Evolutionary conservation across 2,888 invertebrate genomes (phyloP).

Genomic region (Cephus rjabovi): DNA sequence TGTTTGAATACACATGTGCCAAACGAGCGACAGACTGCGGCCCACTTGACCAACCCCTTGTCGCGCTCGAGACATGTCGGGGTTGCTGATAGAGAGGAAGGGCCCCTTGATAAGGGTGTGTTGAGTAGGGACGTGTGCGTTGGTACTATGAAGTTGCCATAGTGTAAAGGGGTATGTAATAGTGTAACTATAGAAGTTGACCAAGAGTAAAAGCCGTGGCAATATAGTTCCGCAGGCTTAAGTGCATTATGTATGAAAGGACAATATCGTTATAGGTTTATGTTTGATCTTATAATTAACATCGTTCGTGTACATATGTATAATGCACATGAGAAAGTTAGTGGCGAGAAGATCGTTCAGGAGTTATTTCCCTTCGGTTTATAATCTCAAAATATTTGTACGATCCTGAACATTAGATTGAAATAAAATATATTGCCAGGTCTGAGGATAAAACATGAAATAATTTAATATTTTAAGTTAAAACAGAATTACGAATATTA

Average conservation of each 20-base stretch:
- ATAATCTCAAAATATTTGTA: neutral
- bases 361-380: no score
- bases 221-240: slow-evolving; percentile 4
- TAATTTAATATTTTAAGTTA: neutral
- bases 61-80: slow-evolving; percentile 7
- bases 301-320: neutral
- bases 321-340: neutral
- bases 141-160: neutral
- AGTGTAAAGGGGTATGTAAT: neutral
- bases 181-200: neutral
- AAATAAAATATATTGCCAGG: neutral
- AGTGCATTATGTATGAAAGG: slow-evolving; percentile 24
- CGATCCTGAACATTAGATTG: neutral
- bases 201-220: neutral
- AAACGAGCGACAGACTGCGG: slow-evolving; percentile 2
- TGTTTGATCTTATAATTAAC: slow-evolving; percentile 29
- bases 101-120: neutral
- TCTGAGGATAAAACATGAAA: neutral
- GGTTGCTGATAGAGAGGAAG: slow-evolving; percentile 6
- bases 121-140: neutral
- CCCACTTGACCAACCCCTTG: slow-evolving; percentile 4
- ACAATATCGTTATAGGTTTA: slow-evolving; percentile 24
- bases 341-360: neutral
- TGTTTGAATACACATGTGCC: neutral
- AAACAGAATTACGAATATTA: neutral